Evolutionary conservation across 2,888 invertebrate genomes (phyloP).

Genomic region (Pyralis farinalis): DNA sequence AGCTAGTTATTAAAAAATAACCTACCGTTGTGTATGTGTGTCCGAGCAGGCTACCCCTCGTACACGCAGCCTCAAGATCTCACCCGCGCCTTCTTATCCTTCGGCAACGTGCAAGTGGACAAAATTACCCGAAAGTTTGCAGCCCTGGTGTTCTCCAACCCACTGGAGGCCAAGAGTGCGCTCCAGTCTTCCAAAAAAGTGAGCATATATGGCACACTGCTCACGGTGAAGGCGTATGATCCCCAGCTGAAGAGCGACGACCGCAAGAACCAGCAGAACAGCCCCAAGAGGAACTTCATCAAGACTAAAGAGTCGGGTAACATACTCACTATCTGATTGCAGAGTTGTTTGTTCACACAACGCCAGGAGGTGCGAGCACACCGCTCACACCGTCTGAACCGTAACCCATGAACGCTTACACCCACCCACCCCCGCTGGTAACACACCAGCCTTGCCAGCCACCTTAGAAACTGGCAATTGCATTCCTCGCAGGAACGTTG

Average conservation of each 20-base stretch:
- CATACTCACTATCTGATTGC: not conserved
- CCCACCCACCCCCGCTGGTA: too few species aligned
- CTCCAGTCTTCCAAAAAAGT: conserved; percentile 28
- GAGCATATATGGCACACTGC: conserved; percentile 48
- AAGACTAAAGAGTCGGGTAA: conserved; percentile 1
- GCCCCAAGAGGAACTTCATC: not conserved
- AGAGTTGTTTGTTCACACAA: too few species aligned
- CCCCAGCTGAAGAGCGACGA: conserved; percentile 9
- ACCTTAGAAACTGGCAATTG: too few species aligned
- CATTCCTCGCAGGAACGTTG: too few species aligned
- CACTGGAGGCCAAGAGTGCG: conserved; percentile 32
- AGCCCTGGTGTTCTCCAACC: conserved; percentile 28
- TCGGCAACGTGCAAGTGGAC: conserved; percentile 42
- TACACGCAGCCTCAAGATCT: conserved; percentile 51
- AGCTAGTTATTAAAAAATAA: too few species aligned
- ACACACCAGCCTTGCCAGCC: too few species aligned
- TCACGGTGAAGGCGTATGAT: conserved; percentile 32
- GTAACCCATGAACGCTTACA: too few species aligned
- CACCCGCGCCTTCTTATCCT: conserved; percentile 33
- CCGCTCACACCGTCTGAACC: too few species aligned
- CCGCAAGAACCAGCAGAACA: conserved; percentile 10
- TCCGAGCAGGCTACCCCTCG: conserved; percentile 52
- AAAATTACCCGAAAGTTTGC: conserved; percentile 30
- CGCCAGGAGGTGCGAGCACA: too few species aligned
- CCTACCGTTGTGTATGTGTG: too few species aligned